Percentiles rank a stretch among this genome's conserved stretches.
Evolutionary conservation across 2,888 invertebrate genomes (phyloP).

Genomic region (Calameuta pallipes): DNA sequence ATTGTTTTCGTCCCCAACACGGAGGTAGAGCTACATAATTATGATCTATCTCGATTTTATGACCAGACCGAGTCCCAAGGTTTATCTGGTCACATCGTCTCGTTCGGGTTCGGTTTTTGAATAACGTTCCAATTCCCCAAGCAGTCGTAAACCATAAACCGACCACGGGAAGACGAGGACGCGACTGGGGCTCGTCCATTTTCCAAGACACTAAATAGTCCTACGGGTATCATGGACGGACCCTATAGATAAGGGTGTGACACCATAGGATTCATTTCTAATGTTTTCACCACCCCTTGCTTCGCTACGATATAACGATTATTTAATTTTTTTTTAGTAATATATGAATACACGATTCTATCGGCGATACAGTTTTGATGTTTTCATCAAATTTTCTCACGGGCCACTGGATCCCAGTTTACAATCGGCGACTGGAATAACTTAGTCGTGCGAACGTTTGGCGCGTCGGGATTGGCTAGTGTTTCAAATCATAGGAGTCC

Average conservation of each 20-base stretch:
- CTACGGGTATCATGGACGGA: constrained; percentile 27
- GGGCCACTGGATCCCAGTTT: not conserved
- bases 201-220: constrained; percentile 26
- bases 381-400: not conserved
- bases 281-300: constrained; percentile 7
- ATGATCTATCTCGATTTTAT: constrained; percentile 20
- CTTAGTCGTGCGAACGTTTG: not conserved
- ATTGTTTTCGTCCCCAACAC: constrained; percentile 8
- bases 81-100: constrained; percentile 7
- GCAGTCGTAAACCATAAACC: constrained; percentile 8
- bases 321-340: not conserved
- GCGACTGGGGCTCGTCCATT: constrained; percentile 1
- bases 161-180: not conserved
- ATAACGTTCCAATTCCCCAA: constrained; percentile 5
- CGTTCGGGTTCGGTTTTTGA: constrained; percentile 11
- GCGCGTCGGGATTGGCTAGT: constrained; percentile 43
- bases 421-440: not conserved
- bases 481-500: constrained; percentile 53
- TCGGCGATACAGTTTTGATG: not conserved
- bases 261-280: constrained; percentile 21
- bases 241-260: constrained; percentile 26
- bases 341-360: too few relatives aligned
- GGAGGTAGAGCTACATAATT: constrained; percentile 17
- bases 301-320: not conserved
- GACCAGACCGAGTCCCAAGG: constrained; percentile 3